Base-by-base conservation (phyloP, 2,113 vertebrate genomes). In the Podiceps cristatus region DNA sequence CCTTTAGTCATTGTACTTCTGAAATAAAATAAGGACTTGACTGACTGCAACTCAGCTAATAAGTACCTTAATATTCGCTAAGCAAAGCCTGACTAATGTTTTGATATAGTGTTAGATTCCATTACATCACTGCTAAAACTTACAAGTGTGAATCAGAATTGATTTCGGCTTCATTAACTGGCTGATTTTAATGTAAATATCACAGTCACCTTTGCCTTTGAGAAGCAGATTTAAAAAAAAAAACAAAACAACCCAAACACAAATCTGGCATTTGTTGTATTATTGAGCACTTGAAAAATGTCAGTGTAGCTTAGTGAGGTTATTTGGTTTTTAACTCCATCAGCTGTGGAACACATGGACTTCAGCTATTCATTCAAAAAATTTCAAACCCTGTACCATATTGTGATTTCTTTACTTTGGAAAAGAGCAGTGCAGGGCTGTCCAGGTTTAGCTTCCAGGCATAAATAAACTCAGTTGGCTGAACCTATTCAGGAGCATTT, bases 391-490 rank as follows among this genome's bases (percentile, higher is more conserved):
- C 11, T 92, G 42, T 81, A 83, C 68, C 27, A 25, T 56, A 63
- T 44, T 74, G 44, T 75, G 35, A 79, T 87, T 13, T 47, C 62
- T 83, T 83, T 85, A 44, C 49, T 77, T 85, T 73, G 49, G 62
- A 94, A 84, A 91, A 91, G n/a, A 58, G 35, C 13, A 85, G 28
- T 72, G 33, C 40, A 62, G 53, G 42, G 58, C 74, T 95, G 95
- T 95, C 86, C 76, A 94, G 35, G 47, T 87, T 95, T 91, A 66
- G 74, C 76, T 94, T 94, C 49, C 22, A 85, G 60, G 80, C 75
- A 67, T 76, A 91, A 91, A 78, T 40, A 89, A 74, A 71, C 22
- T 66, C 75, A 77, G 71, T 24, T 90, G 81, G n/a, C 63, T 74
- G 75, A 88, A 88, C 28, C 58, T 94, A 67, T 87, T 88, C 64